Base-by-base conservation (phyloP, 2,797 vertebrate genomes). In the Sebastes hopkinsi region DNA sequence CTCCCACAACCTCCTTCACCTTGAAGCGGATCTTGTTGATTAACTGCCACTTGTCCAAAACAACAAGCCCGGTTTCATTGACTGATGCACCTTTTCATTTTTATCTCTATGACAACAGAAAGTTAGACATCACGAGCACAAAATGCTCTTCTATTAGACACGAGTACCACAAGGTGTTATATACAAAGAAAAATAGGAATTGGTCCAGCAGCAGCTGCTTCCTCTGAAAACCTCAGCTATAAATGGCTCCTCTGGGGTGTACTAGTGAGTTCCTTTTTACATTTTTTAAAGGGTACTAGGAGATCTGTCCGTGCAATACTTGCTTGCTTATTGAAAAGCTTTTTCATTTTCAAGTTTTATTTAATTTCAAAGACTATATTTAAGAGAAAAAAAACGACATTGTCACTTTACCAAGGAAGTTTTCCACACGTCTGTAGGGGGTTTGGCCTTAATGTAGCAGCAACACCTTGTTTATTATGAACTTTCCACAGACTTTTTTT, bases 401-500 rank as follows among this genome's bases (percentile, higher is more conserved):
- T 94, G 98, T 97, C 98, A 99, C 98, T 99, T 99, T 99, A 99
- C 96, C 94, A 95, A 96, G 93, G 84, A 95, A 92, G 84, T 95
- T 95, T 96, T 96, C 95, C 91, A 95, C 95, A 95, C 95, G 93
- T 97, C 95, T 96, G 95, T 97, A 96, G 92, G 90, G 88, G 78
- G 88, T 88, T 93, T 97, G 96, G 96, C 97, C 97, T 98, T 98
- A 98, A 97, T 97, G 97, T 99, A 99, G 98, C 98, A 97, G 96
- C 96, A 97, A 96, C 95, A 87, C 96, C 84, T 92, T 97, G 95
- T 96, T 96, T 91, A 79, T 93, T 42, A 79, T 88, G 62, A 91
- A 87, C 81, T 86, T 97, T 98, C 96, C 96, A 97, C 97, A 97
- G 96, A 97, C 94, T 94, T 96, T 95, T 96, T 46, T 96, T 82